Conservation (phyloP, 2,888 invertebrate genomes). For the Plutella xylostella region DNA sequence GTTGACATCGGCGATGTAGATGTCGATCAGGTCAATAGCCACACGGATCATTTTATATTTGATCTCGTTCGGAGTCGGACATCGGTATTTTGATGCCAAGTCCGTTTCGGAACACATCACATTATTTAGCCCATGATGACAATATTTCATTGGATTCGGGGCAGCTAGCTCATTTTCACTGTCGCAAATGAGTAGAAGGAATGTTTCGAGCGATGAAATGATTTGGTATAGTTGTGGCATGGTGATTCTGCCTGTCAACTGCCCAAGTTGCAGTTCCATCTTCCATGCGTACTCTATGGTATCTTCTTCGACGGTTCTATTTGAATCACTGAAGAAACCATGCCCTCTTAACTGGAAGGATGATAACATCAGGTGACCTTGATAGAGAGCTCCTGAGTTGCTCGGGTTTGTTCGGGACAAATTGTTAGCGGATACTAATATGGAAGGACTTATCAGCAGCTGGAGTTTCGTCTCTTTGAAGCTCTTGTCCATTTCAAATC, state of each 20-base stretch:
- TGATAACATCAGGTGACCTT: slow-evolving; percentile 88
- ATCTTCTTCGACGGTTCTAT: slow-evolving; percentile 90
- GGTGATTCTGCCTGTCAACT: slow-evolving; percentile 91
- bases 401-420: slow-evolving; percentile 71
- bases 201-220: slow-evolving; percentile 88
- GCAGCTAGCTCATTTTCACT: slow-evolving; percentile 91
- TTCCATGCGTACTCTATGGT: slow-evolving; percentile 98
- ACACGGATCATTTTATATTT: slow-evolving; percentile 95
- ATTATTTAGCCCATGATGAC: slow-evolving; percentile 82
- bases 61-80: slow-evolving; percentile 84
- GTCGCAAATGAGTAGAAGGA: slow-evolving; percentile 86
- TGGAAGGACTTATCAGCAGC: slow-evolving; percentile 88
- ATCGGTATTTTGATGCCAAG: slow-evolving; percentile 77
- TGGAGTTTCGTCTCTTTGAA: slow-evolving; percentile 94
- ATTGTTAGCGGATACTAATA: slow-evolving; percentile 82
- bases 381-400: slow-evolving; percentile 70
- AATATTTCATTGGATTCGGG: slow-evolving; percentile 81
- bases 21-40: slow-evolving; percentile 88
- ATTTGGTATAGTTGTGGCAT: slow-evolving; percentile 90
- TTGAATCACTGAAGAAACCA: slow-evolving; percentile 96
- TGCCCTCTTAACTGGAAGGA: slow-evolving; percentile 92
- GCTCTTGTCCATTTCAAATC: slow-evolving; percentile 97
- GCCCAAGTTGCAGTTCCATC: slow-evolving; percentile 93
- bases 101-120: slow-evolving; percentile 77
- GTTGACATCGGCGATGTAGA: slow-evolving; percentile 91